Evolutionary conservation across 2,888 invertebrate genomes (phyloP).

Genomic region (Cacoxenus indagator): DNA sequence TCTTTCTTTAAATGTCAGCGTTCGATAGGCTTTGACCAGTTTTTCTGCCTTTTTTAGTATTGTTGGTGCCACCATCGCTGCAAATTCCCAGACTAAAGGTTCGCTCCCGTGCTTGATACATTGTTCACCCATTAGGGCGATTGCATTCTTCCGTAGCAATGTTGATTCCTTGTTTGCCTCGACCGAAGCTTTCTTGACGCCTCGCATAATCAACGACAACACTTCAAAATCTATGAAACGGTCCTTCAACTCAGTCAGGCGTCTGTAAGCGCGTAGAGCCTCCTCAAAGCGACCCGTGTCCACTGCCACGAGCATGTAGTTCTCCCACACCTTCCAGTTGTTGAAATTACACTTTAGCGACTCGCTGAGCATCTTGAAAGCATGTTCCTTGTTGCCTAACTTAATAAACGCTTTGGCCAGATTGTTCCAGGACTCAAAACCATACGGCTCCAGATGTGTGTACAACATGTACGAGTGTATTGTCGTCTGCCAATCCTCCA

Average conservation of each 20-base stretch:
- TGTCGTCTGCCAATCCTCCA: conserved; percentile 85
- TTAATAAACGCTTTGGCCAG: conserved; percentile 93
- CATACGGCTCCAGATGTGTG: conserved; percentile 87
- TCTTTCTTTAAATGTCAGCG: conserved; percentile 76
- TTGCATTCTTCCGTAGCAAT: conserved; percentile 65
- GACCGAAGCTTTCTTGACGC: conserved; percentile 76
- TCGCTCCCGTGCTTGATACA: conserved; percentile 75
- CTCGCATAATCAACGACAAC: conserved; percentile 79
- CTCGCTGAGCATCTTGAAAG: conserved; percentile 88
- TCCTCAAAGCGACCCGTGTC: conserved; percentile 90
- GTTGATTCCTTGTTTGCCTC: conserved; percentile 79
- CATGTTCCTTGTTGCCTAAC: conserved; percentile 86
- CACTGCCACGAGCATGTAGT: conserved; percentile 87
- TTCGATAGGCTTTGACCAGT: conserved; percentile 83
- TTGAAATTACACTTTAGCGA: conserved; percentile 93
- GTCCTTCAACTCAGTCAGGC: conserved; percentile 87
- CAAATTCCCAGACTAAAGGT: conserved; percentile 85
- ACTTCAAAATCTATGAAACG: conserved; percentile 85
- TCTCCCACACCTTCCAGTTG: conserved; percentile 95
- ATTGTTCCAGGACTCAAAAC: conserved; percentile 99
- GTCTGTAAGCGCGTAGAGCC: conserved; percentile 86
- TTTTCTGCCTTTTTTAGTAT: conserved; percentile 77
- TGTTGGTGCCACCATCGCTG: conserved; percentile 78
- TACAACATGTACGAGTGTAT: conserved; percentile 89
- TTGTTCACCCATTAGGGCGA: conserved; percentile 64